Evolutionary conservation across 2,797 vertebrate species (phyloP), one percentile per base, ranked within the genome.

Genomic region (Hippoglossus hippoglossus): DNA sequence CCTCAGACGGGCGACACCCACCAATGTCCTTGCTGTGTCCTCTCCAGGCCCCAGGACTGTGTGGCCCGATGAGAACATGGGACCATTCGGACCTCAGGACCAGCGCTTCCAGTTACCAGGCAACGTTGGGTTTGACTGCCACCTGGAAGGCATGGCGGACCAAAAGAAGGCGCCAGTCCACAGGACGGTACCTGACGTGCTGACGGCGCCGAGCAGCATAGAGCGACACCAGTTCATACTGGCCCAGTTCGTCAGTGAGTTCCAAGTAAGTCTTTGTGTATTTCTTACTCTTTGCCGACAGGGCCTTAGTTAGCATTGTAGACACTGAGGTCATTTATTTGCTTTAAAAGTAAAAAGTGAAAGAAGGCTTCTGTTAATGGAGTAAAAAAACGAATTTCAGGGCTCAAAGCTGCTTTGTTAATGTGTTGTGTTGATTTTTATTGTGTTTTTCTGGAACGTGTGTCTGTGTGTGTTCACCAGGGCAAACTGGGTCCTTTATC

Each of bases 31-130:
- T 64, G 18, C 41, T 9, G 0, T 6, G 2, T 50, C 10, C 2
- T 19, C 16, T 72, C 1, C 70, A 98, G 97, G 95, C 28, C 94
- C 95, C 10, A 95, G 95, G 79, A 99, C 97, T 0, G 93, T 99
- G 16, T 99, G 97, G 98, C 98, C 98, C 0, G 98, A 99, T 86
- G 97, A 99, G 89, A 93, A 77, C 67, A 99, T 99, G 98, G 97
- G 97, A 19, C 98, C 97, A 0, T 98, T 99, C 41, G 98, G 97
- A n/a, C 97, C 97, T 79, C 97, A 99, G 71, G 98, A 99, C 83
- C 96, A 96, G 83, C 94, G 98, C 7, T 99, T 99, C 80, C 97
- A 98, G 89, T 86, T 99, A 60, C 98, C 98, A 0, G 98, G 98
- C 1, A 98, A 98, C 22, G 95, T 93, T 2, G 98, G 98, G 0